Conservation (phyloP, 2,888 invertebrate species). For the Cryptophagus acutangulus region DNA sequence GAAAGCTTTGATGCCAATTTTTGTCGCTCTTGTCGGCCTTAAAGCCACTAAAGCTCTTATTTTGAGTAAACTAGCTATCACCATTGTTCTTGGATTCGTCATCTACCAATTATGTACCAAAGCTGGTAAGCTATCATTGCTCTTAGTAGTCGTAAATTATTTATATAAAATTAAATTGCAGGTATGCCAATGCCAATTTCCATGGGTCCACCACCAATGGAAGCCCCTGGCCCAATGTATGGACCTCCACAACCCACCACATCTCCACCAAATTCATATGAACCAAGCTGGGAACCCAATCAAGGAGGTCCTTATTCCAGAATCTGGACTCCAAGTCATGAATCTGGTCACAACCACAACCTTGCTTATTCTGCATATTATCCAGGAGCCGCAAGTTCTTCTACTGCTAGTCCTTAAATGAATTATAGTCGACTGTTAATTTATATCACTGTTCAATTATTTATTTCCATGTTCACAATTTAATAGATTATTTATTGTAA, state of each 20-base stretch:
- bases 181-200: conserved; percentile 59
- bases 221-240: conserved; percentile 61
- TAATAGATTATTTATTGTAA: no score
- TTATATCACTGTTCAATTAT: no score
- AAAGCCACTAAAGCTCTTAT: conserved; percentile 81
- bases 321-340: conserved; percentile 59
- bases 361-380: conserved; percentile 69
- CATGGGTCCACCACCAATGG: conserved; percentile 55
- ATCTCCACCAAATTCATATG: conserved; percentile 62
- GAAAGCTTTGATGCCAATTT: conserved; percentile 78
- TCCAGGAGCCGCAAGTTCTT: conserved; percentile 58
- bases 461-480: no score
- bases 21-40: conserved; percentile 71
- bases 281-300: conserved; percentile 69
- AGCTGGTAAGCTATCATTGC: conserved; percentile 56
- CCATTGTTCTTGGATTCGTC: conserved; percentile 75
- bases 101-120: conserved; percentile 75
- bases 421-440: no score
- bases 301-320: conserved; percentile 74
- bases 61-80: conserved; percentile 77
- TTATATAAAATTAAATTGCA: no score
- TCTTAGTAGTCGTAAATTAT: no score
- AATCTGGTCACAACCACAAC: conserved; percentile 49
- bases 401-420: conserved; percentile 45
- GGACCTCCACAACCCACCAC: conserved; percentile 61